Conservation (phyloP, 2,888 invertebrate genomes). For the Hoplodrina blanda region DNA sequence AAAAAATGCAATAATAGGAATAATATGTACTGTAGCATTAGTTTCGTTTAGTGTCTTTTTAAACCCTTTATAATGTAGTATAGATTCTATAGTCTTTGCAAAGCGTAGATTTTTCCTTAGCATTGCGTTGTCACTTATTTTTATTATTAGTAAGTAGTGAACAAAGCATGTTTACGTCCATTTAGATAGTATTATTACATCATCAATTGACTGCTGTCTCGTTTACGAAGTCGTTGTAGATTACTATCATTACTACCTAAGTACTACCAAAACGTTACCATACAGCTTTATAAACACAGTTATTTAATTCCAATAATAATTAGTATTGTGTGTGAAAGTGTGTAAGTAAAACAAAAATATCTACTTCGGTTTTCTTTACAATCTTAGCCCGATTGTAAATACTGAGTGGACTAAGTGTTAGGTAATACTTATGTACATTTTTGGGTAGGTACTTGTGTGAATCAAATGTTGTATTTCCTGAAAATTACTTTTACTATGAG, state of each 20-base stretch:
- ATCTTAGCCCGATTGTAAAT: neutral
- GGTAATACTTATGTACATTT: neutral
- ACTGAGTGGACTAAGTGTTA: neutral
- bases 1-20: no score
- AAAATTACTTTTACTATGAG: no score
- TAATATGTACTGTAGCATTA: no score
- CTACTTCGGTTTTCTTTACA: neutral
- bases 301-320: constrained; percentile 37
- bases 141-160: constrained; percentile 18
- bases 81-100: neutral
- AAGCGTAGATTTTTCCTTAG: constrained; percentile 16
- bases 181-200: constrained; percentile 38
- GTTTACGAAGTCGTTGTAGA: constrained; percentile 19
- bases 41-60: no score
- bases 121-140: constrained; percentile 7
- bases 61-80: neutral
- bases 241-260: constrained; percentile 26
- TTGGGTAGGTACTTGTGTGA: neutral
- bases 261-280: constrained; percentile 19
- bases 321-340: neutral
- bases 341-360: constrained; percentile 8
- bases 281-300: constrained; percentile 37
- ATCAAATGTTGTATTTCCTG: no score
- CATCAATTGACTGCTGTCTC: constrained; percentile 26
- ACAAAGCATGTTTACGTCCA: constrained; percentile 30